phyloP scores from a whole-genome alignment of 2,888 invertebrate genomes.

The Congeria kusceri region DNA sequence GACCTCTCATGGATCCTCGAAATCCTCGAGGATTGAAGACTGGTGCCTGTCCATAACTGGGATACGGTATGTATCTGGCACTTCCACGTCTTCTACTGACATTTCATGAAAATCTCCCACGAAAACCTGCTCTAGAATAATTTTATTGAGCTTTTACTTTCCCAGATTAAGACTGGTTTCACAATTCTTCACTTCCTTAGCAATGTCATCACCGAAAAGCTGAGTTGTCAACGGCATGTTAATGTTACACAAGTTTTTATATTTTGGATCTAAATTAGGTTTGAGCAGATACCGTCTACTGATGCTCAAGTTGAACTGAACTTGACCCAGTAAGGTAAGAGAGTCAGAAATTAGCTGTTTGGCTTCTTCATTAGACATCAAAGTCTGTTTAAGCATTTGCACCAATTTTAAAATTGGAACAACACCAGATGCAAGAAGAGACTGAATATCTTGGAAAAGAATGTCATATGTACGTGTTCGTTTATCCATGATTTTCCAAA shows the following conservation, averaged over 20 bases:
- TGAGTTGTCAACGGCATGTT: constrained; percentile 7
- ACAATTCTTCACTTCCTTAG: constrained; percentile 24
- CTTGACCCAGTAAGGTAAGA: constrained; percentile 28
- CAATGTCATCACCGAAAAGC: constrained; percentile 16
- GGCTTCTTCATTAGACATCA: constrained; percentile 6
- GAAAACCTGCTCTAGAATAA: too few relatives aligned
- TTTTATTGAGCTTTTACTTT: too few relatives aligned
- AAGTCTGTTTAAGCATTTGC: constrained; percentile 13
- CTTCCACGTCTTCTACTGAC: too few relatives aligned
- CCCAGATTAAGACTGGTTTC: constrained; percentile 11
- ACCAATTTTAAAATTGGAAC: constrained; percentile 22
- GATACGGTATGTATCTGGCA: too few relatives aligned
- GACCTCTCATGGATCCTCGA: too few relatives aligned
- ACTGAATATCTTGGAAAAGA: constrained; percentile 23
- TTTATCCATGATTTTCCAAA: constrained; percentile 37
- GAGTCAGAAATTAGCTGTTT: constrained; percentile 24
- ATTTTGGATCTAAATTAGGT: constrained; percentile 13
- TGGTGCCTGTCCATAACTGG: too few relatives aligned
- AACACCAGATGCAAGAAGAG: constrained; percentile 11
- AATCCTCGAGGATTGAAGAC: too few relatives aligned
- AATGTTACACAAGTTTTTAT: constrained; percentile 21
- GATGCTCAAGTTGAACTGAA: constrained; percentile 18
- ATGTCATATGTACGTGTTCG: constrained; percentile 8
- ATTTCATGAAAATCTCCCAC: too few relatives aligned
- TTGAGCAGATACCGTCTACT: constrained; percentile 20